Conservation (phyloP, 2,888 invertebrate species). For the Abscondita cerata region DNA sequence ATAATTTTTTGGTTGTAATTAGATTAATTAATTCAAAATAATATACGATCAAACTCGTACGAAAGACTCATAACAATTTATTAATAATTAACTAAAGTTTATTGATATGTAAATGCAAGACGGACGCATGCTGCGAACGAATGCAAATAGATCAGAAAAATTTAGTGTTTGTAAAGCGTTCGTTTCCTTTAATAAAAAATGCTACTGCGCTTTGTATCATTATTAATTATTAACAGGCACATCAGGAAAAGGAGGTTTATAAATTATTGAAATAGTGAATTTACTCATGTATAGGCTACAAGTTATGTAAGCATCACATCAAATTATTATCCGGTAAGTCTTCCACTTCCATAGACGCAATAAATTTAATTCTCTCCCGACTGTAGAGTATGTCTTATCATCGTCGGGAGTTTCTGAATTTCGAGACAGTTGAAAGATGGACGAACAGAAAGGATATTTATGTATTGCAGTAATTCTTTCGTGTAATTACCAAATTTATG, state of each 20-base stretch:
- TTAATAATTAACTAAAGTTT: too few species aligned
- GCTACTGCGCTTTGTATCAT: constrained; percentile 2
- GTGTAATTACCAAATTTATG: constrained; percentile 14
- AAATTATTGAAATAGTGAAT: constrained; percentile 6
- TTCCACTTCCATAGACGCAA: constrained; percentile 36
- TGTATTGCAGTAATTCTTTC: constrained; percentile 27
- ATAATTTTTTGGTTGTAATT: too few species aligned
- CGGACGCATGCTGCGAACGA: too few species aligned
- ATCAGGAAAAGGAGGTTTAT: constrained; percentile 4
- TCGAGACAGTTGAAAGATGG: constrained; percentile 53
- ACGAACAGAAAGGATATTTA: constrained; percentile 45
- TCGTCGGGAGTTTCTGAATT: constrained; percentile 48
- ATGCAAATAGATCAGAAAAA: too few species aligned
- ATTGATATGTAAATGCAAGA: too few species aligned
- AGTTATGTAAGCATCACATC: constrained; percentile 14
- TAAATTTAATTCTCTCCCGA: constrained; percentile 55
- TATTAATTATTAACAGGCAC: constrained; percentile 1
- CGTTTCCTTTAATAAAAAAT: background rate
- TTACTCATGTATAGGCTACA: constrained; percentile 8
- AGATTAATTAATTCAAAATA: too few species aligned
- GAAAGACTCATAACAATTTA: too few species aligned
- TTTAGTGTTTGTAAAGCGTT: too few species aligned
- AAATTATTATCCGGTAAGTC: constrained; percentile 28
- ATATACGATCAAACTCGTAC: too few species aligned
- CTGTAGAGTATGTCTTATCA: constrained; percentile 54